These are phyloP conservation scores for Abramis brama DNA, from an alignment of 2,113 vertebrate genomes.

Conservation along the genomic window DNA sequence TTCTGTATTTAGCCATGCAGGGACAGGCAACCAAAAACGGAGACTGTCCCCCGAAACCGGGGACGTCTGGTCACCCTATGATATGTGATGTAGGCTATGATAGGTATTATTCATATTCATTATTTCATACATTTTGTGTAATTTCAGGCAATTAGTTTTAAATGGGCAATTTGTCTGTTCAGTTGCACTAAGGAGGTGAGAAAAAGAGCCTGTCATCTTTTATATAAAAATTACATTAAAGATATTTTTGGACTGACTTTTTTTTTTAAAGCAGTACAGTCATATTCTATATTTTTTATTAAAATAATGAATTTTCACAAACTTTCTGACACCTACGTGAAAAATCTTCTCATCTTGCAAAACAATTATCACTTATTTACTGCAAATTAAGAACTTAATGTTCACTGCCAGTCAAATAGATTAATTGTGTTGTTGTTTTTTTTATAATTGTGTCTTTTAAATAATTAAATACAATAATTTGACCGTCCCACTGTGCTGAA, in stretches of 20 bases:
- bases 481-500: neutral
- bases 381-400: neutral
- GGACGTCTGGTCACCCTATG: no score
- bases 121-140: neutral
- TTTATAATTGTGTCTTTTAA: neutral
- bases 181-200: neutral
- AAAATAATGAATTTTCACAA: neutral
- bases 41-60: no score
- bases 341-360: neutral
- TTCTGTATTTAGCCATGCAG: no score
- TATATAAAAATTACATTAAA: neutral
- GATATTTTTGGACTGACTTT: neutral
- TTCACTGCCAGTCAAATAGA: neutral
- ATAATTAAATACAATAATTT: constrained; percentile 2
- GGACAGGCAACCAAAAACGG: no score
- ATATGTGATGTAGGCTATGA: no score
- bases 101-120: no score
- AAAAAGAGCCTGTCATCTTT: neutral
- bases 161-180: neutral
- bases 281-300: neutral
- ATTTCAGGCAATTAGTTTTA: neutral
- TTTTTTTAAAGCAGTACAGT: neutral
- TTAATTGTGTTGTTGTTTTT: neutral
- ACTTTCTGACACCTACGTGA: neutral
- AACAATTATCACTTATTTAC: neutral